Evolutionary conservation across 37 sponge, comb jelly and placozoan species (phyloP), one percentile per base, ranked within the genome.

Genomic region (Halichondria panicea): DNA sequence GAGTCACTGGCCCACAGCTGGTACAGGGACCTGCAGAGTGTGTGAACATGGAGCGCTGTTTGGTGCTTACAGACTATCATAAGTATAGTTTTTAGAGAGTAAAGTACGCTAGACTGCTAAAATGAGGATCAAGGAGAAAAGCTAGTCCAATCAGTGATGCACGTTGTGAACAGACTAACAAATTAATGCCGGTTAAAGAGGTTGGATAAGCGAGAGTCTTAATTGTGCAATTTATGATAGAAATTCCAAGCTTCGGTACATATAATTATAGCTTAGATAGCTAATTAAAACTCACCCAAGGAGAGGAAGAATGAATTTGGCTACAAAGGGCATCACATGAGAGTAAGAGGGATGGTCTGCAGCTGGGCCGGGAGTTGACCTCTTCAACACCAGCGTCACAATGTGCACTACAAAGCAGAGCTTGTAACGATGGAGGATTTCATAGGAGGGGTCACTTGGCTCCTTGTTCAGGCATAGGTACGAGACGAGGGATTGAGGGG

Each of bases 391-490:
- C 52, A 72, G 21, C 40, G 54, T 9, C 8, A 73, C 39, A 27
- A 59, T 35, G 43, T 82, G 74, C n/a, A 37, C 68, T 4, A 72
- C 38, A 50, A 66, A 65, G 43, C 75, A 74, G 18, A 82, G 58
- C 2, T 24, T 18, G 2, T 34, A 54, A 7, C 75, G 66, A 2
- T 25, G 33, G 8, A 53, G 12, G 3, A 13, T 15, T 19, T 9
- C 4, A 64, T 64, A 73, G 38, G 12, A 1, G 4, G 74, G 68
- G 45, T 74, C 75, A 55, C 45, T 74, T n/a, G 74, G 72, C n/a
- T 74, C 68, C 55, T 65, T 72, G 53, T 82, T 37, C 31, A 82
- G 67, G 22, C 74, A 34, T 1, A 82, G 74, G 37, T 40, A 82
- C 4, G 15, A 8, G 41, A 82, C 39, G 25, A 82, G 64, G 9